These are phyloP conservation scores for Chamaetylas fuelleborni DNA, from an alignment of 2,113 vertebrate species.

Conservation along the genomic window DNA sequence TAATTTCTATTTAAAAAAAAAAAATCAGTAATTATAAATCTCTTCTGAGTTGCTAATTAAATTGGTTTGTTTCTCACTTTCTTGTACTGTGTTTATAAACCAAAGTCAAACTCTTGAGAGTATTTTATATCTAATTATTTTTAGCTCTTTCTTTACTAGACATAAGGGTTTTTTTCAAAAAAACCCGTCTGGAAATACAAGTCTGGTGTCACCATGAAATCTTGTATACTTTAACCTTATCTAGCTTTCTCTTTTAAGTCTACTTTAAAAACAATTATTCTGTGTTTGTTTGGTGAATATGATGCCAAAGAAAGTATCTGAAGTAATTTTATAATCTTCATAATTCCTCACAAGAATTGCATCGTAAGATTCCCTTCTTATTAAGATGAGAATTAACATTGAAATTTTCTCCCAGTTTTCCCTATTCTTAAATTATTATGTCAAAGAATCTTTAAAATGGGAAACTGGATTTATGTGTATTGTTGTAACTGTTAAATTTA, in stretches of 20 bases:
- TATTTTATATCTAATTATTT: slow-evolving; percentile 18
- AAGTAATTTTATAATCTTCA: background rate
- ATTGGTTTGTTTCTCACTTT: background rate
- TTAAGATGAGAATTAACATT: background rate
- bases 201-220: background rate
- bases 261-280: background rate
- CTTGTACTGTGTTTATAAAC: slow-evolving; percentile 37
- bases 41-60: slow-evolving; percentile 10
- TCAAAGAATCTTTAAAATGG: background rate
- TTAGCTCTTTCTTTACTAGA: background rate
- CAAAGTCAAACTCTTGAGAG: background rate
- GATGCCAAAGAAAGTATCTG: slow-evolving; percentile 54
- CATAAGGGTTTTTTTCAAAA: background rate
- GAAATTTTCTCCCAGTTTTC: background rate
- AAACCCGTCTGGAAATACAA: background rate
- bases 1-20: background rate
- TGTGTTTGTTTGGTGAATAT: background rate
- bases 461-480: background rate
- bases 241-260: background rate
- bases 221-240: background rate
- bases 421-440: background rate
- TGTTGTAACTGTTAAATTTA: background rate
- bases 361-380: background rate
- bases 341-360: background rate
- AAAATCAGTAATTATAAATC: background rate